Base-by-base conservation (phyloP, 1,140 invertebrate genomes). In the Aphis craccivora region DNA sequence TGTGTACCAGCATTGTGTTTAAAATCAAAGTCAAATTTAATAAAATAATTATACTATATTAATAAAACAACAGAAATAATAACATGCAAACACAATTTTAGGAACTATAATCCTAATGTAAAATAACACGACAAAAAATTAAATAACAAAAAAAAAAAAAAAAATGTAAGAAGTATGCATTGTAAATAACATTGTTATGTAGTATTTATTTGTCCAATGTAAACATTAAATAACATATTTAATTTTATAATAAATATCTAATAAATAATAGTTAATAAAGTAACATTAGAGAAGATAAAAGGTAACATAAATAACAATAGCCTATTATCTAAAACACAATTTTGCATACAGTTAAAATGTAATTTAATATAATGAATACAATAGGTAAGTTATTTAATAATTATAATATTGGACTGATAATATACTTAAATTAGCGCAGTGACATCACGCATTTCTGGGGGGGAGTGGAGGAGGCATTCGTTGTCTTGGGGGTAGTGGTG, bases 31-130 rank as follows among this genome's bases (percentile, higher is more conserved):
- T 83, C 45, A 92, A 92, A 92, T 48, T 35, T 92, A 37, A 92
- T 92, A 83, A 83, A 92, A 83, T 37, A 83, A 84, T 40, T 18
- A 92, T 37, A 84, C 25, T 92, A 92, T 92, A 84, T 92, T 92
- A 84, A 83, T 48, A 92, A 84, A 92, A 84, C 7, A 91, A 91
- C 90, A 51, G n/a, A 91, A 92, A 92, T 53, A 92, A 92, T 92
- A 92, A 92, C 91, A 92, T 92, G 91, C 91, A 92, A 84, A 53
- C 76, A 92, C 43, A 51, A 92, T 48, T 51, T 45, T 67, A 92
- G 67, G 67, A 92, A 92, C 60, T 84, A 92, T 76, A 84, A 92
- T 48, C 30, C 30, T 53, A 92, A 83, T 48, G 67, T 30, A 53
- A 92, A 91, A 91, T 51, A 51, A 92, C 37, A 84, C 11, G 8